phyloP scores from a whole-genome alignment of 2,113 vertebrate genomes.

The Lophotis ruficrista region DNA sequence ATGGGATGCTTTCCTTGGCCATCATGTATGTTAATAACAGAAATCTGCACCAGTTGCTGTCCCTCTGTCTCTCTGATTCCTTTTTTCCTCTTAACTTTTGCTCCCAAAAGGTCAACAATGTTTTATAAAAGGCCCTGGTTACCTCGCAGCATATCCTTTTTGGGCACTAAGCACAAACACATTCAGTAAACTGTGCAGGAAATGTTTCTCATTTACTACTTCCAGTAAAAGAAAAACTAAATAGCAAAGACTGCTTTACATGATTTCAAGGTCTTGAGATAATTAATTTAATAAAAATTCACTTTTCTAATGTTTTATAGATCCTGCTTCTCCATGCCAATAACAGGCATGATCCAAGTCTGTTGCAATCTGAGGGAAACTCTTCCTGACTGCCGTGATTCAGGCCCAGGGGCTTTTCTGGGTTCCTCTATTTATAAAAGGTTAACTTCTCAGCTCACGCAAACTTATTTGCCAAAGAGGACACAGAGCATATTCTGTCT shows the following conservation, averaged over 20 bases:
- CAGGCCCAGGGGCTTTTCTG: neutral
- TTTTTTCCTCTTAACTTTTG: conserved; percentile 11
- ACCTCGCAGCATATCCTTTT: neutral
- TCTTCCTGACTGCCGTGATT: neutral
- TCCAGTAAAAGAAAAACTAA: conserved; percentile 4
- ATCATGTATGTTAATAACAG: neutral
- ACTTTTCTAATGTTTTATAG: neutral
- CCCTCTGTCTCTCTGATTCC: neutral
- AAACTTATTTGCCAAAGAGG: neutral
- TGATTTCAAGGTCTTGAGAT: conserved; percentile 27
- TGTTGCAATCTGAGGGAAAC: neutral
- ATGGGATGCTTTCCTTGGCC: conserved; percentile 34
- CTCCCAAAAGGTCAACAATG: neutral
- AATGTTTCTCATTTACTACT: conserved; percentile 31
- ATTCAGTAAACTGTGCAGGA: neutral
- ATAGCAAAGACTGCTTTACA: neutral
- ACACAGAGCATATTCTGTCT: neutral
- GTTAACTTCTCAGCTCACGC: neutral
- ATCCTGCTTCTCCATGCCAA: neutral
- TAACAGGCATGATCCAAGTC: neutral
- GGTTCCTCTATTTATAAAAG: neutral
- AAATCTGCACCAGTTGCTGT: neutral
- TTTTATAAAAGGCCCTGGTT: conserved; percentile 7
- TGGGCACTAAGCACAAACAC: conserved; percentile 15
- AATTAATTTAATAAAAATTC: conserved; percentile 25